A percentile compares a stretch with the other conserved stretches of the same genome.
These are phyloP conservation scores for Atethmia centrago DNA, from an alignment of 2,888 invertebrate species.

Conservation along the genomic window DNA sequence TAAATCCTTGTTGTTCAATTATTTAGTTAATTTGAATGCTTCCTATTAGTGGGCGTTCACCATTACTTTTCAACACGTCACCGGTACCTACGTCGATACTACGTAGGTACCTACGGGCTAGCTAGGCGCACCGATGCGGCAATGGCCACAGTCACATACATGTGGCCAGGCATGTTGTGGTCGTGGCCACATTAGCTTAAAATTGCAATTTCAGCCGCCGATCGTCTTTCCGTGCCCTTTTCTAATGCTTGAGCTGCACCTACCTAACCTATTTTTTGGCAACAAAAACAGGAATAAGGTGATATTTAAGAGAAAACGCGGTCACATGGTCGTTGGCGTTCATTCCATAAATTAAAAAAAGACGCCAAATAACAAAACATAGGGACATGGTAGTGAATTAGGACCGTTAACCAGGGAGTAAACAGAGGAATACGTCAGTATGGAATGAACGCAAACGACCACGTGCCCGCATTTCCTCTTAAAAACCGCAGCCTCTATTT, in stretches of 20 bases:
- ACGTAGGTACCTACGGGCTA: too few relatives aligned
- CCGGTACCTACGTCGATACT: background rate
- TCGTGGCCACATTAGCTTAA: background rate
- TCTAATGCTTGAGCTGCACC: too few relatives aligned
- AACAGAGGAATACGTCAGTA: background rate
- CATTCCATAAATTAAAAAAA: background rate
- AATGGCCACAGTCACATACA: background rate
- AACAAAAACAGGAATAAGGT: background rate
- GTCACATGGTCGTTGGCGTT: background rate
- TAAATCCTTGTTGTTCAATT: background rate
- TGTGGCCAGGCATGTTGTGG: background rate
- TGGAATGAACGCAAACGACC: background rate
- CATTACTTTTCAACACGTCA: background rate
- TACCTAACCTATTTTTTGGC: background rate
- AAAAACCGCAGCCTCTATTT: background rate
- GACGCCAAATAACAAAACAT: too few relatives aligned
- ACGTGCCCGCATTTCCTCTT: background rate
- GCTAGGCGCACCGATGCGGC: background rate
- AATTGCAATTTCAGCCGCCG: background rate
- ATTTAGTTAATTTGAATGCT: slow-evolving; percentile 4
- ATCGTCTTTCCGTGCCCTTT: background rate
- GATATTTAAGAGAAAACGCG: background rate
- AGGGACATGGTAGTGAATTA: background rate
- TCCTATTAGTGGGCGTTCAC: background rate
- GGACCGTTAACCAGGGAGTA: background rate